Percentiles rank a stretch among this genome's conserved stretches.
Evolutionary conservation across 1,140 invertebrate species (phyloP).

Genomic region (Araneus ventricosus): DNA sequence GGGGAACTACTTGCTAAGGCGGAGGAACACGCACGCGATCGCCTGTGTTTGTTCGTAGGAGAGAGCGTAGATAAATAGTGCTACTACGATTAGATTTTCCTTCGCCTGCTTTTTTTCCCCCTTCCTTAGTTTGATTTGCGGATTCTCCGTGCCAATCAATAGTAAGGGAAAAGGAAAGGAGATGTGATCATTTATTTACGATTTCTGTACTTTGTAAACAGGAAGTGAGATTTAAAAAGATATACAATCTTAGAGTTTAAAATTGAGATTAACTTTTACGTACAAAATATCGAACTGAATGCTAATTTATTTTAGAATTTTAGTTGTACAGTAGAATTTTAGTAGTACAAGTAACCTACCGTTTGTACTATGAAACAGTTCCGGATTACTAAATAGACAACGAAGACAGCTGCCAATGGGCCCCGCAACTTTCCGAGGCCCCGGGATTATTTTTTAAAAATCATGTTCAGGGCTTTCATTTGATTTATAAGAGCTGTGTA

Average conservation of each 20-base stretch:
- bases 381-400: too few species aligned
- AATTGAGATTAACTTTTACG: too few species aligned
- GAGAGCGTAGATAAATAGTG: conserved; percentile 69
- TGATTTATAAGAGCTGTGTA: too few species aligned
- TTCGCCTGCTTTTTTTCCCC: neutral
- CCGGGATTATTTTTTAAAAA: too few species aligned
- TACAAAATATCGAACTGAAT: too few species aligned
- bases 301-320: too few species aligned
- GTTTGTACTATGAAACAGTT: too few species aligned
- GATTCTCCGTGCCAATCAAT: conserved; percentile 58
- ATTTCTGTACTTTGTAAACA: conserved; percentile 16
- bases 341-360: too few species aligned
- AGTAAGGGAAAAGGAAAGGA: neutral
- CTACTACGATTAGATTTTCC: conserved; percentile 7
- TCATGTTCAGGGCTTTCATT: too few species aligned
- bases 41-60: conserved; percentile 61
- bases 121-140: conserved; percentile 54
- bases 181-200: conserved; percentile 68
- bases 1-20: conserved; percentile 51
- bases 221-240: conserved; percentile 11
- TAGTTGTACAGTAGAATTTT: too few species aligned
- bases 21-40: conserved; percentile 63
- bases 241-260: neutral
- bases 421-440: too few species aligned
- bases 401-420: too few species aligned